Conservation (phyloP, 2,113 vertebrate genomes). For the Phainopepla nitens region DNA sequence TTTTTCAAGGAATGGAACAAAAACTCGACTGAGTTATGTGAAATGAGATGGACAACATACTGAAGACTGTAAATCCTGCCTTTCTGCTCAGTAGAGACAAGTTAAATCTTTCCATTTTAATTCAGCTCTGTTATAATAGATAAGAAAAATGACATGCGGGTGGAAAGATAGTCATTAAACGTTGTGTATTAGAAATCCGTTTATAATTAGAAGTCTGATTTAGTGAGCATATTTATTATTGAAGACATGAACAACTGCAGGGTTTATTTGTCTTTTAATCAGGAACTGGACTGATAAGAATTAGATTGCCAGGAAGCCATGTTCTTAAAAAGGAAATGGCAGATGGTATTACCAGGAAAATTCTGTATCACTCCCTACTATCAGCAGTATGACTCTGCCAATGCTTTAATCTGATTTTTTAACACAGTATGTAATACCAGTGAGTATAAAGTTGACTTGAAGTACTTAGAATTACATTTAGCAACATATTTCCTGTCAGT, state of each 20-base stretch:
- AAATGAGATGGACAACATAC: neutral
- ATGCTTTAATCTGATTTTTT: neutral
- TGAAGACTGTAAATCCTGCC: neutral
- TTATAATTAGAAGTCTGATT: slow-evolving; percentile 30
- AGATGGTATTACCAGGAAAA: slow-evolving; percentile 18
- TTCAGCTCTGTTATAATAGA: slow-evolving; percentile 7
- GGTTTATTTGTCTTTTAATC: slow-evolving; percentile 35
- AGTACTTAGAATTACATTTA: neutral
- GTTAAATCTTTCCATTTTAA: slow-evolving; percentile 4
- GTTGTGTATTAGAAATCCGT: neutral
- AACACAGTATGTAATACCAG: neutral
- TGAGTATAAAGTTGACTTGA: neutral
- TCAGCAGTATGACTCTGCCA: neutral
- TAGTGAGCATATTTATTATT: slow-evolving; percentile 3
- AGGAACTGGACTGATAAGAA: neutral
- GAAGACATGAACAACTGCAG: neutral
- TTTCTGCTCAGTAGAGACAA: slow-evolving; percentile 14
- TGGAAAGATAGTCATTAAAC: slow-evolving; percentile 30
- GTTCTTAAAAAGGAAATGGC: slow-evolving; percentile 28
- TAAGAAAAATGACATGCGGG: neutral
- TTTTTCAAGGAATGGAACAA: neutral
- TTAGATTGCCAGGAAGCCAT: neutral
- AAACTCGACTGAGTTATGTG: neutral
- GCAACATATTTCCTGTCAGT: neutral
- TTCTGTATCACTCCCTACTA: neutral